phyloP scores from a whole-genome alignment of 2,888 invertebrate species.

The Hemaris fuciformis region DNA sequence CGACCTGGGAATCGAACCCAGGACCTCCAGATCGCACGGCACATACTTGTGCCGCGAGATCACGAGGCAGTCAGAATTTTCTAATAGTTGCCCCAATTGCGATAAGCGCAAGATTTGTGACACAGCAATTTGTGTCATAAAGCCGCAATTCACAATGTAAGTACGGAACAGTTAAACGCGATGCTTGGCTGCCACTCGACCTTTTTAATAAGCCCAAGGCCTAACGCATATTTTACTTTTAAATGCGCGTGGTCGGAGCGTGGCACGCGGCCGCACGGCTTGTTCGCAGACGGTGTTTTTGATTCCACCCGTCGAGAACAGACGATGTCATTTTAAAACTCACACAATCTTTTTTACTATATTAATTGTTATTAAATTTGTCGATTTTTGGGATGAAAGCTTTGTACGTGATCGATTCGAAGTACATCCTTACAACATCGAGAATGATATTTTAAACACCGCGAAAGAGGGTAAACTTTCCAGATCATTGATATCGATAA shows the following conservation, averaged over 20 bases:
- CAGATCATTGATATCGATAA: neutral
- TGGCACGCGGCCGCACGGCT: neutral
- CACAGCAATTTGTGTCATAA: neutral
- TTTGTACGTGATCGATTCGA: too few relatives aligned
- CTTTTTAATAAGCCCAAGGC: conserved; percentile 2
- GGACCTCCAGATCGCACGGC: too few relatives aligned
- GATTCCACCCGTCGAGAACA: neutral
- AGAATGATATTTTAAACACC: too few relatives aligned
- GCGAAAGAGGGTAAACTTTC: too few relatives aligned
- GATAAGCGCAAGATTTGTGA: neutral
- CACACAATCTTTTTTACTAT: too few relatives aligned
- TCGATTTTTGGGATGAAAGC: too few relatives aligned
- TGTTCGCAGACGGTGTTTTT: neutral
- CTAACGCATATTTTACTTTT: neutral
- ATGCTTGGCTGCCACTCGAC: neutral
- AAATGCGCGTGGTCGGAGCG: neutral
- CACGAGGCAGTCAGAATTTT: too few relatives aligned
- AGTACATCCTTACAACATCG: too few relatives aligned
- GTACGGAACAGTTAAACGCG: neutral
- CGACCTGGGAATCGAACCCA: too few relatives aligned
- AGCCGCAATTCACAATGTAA: neutral
- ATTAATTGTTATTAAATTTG: neutral
- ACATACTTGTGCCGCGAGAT: too few relatives aligned
- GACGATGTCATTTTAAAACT: neutral
- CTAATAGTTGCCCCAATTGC: too few relatives aligned